Percentiles rank a stretch among this genome's conserved stretches.
Evolutionary conservation across 37 sponge, comb jelly and placozoan species (phyloP).

Genomic region (Hexactinellida sp.): DNA sequence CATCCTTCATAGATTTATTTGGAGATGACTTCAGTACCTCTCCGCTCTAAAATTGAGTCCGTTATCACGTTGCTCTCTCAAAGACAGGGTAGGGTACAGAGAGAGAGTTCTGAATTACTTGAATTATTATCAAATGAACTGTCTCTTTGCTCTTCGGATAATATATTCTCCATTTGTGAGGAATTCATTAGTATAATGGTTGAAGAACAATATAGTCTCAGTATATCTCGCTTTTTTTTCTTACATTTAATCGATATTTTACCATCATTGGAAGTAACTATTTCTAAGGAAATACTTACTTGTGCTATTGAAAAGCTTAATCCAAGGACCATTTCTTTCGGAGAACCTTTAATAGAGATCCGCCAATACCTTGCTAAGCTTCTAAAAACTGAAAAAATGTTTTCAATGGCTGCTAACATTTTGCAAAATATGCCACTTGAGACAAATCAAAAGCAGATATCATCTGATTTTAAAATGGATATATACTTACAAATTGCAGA

Average conservation of each 20-base stretch:
- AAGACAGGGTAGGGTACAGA: neutral
- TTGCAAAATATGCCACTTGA: constrained; percentile 14
- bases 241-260: neutral
- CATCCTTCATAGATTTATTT: too few relatives aligned
- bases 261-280: neutral
- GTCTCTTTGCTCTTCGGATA: neutral
- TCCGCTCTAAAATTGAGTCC: neutral
- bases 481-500: constrained; percentile 85
- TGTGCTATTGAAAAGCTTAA: neutral
- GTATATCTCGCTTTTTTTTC: neutral
- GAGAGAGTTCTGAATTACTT: neutral
- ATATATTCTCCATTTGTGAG: neutral
- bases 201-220: neutral
- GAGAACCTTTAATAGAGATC: neutral
- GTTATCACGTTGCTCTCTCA: neutral
- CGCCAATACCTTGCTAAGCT: neutral
- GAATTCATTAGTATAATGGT: neutral
- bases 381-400: neutral
- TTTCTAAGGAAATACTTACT: neutral
- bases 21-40: neutral
- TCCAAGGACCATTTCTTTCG: neutral
- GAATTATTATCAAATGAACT: neutral
- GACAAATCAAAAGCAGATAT: neutral
- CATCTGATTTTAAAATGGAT: constrained; percentile 75
- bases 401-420: neutral